These are phyloP conservation scores for Anarrhichthys ocellatus DNA, from an alignment of 2,113 vertebrate species.

Conservation along the genomic window DNA sequence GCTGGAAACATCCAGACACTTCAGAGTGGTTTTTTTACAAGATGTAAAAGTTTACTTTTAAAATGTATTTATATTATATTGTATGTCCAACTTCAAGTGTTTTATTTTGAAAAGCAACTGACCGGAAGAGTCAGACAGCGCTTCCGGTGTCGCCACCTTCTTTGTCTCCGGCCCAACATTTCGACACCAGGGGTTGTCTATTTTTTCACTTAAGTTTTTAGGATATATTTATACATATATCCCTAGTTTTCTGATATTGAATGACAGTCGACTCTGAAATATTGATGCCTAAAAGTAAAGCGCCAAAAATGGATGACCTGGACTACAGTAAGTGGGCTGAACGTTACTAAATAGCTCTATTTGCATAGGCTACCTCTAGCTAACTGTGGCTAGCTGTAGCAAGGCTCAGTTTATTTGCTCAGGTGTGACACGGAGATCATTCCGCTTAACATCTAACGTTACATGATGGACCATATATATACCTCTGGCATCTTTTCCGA, in stretches of 20 bases:
- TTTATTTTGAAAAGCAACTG: constrained; percentile 61
- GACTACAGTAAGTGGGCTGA: constrained; percentile 85
- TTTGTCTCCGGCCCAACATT: constrained; percentile 82
- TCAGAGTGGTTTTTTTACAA: neutral
- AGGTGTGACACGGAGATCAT: constrained; percentile 1
- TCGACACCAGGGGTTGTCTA: constrained; percentile 65
- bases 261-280: constrained; percentile 88
- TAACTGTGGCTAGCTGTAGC: constrained; percentile 56
- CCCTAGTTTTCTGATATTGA: constrained; percentile 80
- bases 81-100: neutral
- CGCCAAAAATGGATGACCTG: constrained; percentile 88
- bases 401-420: constrained; percentile 35
- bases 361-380: constrained; percentile 43
- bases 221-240: constrained; percentile 86
- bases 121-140: constrained; percentile 66
- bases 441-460: neutral
- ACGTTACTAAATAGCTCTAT: constrained; percentile 26
- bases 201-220: constrained; percentile 68
- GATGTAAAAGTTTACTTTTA: neutral
- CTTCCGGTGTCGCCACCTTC: constrained; percentile 82
- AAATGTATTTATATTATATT: neutral
- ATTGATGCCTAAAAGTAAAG: constrained; percentile 90
- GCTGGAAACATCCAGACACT: constrained; percentile 5
- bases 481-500: neutral
- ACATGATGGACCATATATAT: neutral